A percentile compares a stretch with the other conserved stretches of the same genome.
Evolutionary conservation across 2,797 vertebrate genomes (phyloP).

Genomic region (Erpetoichthys calabaricus): DNA sequence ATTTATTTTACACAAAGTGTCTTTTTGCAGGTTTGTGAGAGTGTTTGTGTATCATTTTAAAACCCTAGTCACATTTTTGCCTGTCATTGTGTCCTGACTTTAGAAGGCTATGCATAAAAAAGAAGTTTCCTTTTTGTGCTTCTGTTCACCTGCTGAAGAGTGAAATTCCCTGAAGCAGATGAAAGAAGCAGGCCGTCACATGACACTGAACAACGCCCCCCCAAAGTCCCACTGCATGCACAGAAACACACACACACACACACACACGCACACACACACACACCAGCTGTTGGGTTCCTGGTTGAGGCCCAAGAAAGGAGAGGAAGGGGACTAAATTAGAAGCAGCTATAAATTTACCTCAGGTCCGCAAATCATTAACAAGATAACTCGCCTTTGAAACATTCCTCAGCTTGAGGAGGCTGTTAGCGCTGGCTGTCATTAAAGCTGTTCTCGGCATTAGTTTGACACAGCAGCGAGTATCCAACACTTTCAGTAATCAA

Average conservation of each 20-base stretch:
- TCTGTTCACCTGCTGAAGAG: not conserved
- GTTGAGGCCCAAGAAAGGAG: not conserved
- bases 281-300: constrained; percentile 1
- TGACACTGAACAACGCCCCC: not conserved
- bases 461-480: no score
- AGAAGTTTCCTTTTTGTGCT: not conserved
- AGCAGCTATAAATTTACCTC: constrained; percentile 2
- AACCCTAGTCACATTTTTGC: no score
- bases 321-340: constrained; percentile 3
- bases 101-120: not conserved
- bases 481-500: no score
- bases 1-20: no score
- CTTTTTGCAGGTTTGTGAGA: no score
- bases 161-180: not conserved
- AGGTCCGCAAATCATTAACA: constrained; percentile 4
- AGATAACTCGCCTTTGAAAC: constrained; percentile 6
- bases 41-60: no score
- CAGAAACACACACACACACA: no score
- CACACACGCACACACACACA: no score
- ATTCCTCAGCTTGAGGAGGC: not conserved
- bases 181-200: not conserved
- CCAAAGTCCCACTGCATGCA: no score
- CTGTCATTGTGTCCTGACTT: not conserved
- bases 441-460: no score
- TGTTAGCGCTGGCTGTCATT: constrained; percentile 1